Percentiles rank a stretch among this genome's conserved stretches.
These are phyloP conservation scores for Nyctibius grandis DNA, from an alignment of 2,797 vertebrate species.

Conservation along the genomic window DNA sequence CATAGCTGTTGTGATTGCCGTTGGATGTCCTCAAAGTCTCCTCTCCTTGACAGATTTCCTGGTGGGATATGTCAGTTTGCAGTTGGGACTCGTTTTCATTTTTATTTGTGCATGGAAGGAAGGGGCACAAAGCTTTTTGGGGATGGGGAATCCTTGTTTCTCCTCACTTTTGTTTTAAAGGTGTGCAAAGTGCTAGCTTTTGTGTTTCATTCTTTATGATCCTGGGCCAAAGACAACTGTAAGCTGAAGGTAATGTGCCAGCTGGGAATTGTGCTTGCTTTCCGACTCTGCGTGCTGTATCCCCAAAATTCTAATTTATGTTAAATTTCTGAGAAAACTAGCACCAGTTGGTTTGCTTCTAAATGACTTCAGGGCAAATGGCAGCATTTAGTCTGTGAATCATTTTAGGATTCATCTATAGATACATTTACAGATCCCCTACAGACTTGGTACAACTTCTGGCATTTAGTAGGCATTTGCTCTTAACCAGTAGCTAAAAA, in stretches of 20 bases:
- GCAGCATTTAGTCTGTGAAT: background rate
- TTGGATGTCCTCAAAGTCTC: background rate
- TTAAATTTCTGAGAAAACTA: background rate
- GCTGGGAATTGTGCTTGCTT: background rate
- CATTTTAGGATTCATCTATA: background rate
- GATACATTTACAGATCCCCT: background rate
- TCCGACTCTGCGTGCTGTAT: background rate
- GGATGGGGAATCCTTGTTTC: rapidly evolving
- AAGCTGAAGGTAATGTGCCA: background rate
- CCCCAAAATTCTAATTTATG: background rate
- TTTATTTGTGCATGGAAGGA: background rate
- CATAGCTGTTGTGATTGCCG: background rate
- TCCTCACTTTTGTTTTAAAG: background rate
- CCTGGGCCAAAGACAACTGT: background rate
- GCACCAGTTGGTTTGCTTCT: background rate
- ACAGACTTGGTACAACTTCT: background rate
- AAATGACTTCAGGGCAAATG: background rate
- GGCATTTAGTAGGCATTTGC: background rate
- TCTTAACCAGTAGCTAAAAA: background rate
- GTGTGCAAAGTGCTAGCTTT: background rate
- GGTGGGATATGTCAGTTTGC: background rate
- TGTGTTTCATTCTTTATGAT: background rate
- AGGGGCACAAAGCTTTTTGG: background rate
- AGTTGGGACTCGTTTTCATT: rapidly evolving
- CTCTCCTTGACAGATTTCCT: background rate